Base-by-base conservation (phyloP, 2,113 vertebrate genomes). In the Plestiodon gilberti region DNA sequence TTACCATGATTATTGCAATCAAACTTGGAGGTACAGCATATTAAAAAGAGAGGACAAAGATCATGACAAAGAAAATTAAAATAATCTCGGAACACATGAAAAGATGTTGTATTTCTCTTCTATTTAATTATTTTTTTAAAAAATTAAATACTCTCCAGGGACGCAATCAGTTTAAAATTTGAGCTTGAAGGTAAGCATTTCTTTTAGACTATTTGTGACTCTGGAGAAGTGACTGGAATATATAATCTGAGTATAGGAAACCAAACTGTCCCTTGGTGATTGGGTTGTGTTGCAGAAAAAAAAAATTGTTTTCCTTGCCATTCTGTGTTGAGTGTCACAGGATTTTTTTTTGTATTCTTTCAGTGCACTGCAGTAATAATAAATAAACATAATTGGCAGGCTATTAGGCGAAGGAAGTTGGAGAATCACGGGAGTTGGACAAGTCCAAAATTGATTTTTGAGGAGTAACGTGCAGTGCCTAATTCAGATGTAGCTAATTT, bases 141-240 rank as follows among this genome's bases (percentile, higher is more conserved):
- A 59, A 73, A 15, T 23, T 28, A 84, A 84, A 14, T 28, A 82
- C 70, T 7, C 77, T 82, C 22, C 52, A 57, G 17, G 69, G 83
- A 77, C 30, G 67, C 73, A 22, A 48, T 30, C 14, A 73, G 14
- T 83, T 92, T 80, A 2, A 30, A 84, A 79, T 35, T 25, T 73
- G 23, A 71, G 20, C 23, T 2, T 28, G 17, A 78, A 23, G 14
- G 83, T 38, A 86, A 65, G 43, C 48, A 38, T 75, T 75, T 65
- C 70, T 74, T 91, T 79, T 64, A 84, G 14, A 87, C 15, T 8
- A 78, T 90, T 43, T 80, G 23, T 89, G n/a, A 78, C 83, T 74
- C 1, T 87, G 40, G 18, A 55, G 67, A 78, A 14, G 22, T 4
- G 1, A 65, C 77, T 81, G 40, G 74, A 64, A 78, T 82, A 90